Evolutionary conservation across 2,888 invertebrate genomes (phyloP).

Genomic region (Dicyrtoma fusca): DNA sequence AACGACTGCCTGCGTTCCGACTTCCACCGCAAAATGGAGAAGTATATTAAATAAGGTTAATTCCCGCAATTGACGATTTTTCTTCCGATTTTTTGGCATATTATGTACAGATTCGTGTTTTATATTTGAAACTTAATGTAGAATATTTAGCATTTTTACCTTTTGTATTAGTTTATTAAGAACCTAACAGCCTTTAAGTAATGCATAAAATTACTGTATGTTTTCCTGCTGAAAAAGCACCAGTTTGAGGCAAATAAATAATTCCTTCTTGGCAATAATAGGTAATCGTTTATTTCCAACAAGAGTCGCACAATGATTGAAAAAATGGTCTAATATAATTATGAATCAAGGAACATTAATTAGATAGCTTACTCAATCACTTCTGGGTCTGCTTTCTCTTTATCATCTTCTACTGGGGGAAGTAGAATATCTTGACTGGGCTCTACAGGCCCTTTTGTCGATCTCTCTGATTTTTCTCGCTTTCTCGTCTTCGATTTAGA

Average conservation of each 20-base stretch:
- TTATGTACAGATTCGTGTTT: not conserved
- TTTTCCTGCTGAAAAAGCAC: not conserved
- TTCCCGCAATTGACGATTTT: not conserved
- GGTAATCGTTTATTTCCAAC: no score
- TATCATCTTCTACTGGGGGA: conserved; percentile 38
- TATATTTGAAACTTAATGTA: no score
- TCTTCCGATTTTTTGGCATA: not conserved
- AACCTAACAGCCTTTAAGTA: no score
- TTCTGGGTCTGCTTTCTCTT: conserved; percentile 35
- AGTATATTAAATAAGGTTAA: conserved; percentile 86
- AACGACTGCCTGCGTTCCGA: conserved; percentile 98
- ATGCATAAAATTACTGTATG: no score
- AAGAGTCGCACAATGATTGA: no score
- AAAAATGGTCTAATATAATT: no score
- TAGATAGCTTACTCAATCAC: conserved; percentile 38
- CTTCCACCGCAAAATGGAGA: conserved; percentile 99
- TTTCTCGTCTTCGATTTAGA: conserved; percentile 26
- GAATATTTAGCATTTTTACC: no score
- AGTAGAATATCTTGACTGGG: conserved; percentile 60
- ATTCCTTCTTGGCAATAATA: not conserved
- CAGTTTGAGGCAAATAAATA: conserved; percentile 5
- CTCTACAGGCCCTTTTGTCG: conserved; percentile 64
- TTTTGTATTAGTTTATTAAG: no score
- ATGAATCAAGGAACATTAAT: no score
- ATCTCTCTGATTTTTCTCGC: conserved; percentile 62